Evolutionary conservation across 2,113 vertebrate genomes (phyloP).

Genomic region (Oryctolagus cuniculus): DNA sequence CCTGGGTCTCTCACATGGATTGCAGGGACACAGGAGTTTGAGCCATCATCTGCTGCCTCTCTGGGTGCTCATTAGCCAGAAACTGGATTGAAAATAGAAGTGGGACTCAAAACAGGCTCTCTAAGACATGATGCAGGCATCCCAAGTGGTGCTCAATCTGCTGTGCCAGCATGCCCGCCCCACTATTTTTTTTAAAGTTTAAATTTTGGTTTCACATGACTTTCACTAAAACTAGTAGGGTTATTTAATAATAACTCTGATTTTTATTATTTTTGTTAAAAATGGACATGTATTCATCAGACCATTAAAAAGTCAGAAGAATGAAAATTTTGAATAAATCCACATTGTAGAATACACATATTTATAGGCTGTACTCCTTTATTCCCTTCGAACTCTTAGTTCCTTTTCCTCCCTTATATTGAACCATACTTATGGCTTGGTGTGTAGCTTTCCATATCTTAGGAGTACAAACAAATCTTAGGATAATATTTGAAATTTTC

Average conservation of each 20-base stretch:
- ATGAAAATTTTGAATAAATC: not conserved
- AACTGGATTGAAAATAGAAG: no score
- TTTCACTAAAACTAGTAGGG: not conserved
- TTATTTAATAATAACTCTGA: not conserved
- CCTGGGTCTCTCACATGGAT: no score
- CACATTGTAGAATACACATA: not conserved
- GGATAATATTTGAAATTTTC: slow-evolving; percentile 19
- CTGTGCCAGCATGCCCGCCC: no score
- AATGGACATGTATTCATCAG: not conserved
- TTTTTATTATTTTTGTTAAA: slow-evolving; percentile 12
- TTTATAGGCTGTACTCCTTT: not conserved
- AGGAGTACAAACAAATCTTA: not conserved
- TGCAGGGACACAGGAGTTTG: no score
- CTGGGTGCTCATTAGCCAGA: no score
- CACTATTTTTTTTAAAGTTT: not conserved
- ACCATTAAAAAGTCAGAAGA: slow-evolving; percentile 22
- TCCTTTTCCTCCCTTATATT: not conserved
- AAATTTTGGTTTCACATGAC: slow-evolving; percentile 7
- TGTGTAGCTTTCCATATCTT: slow-evolving; percentile 31
- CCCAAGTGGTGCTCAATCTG: no score
- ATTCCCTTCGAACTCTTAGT: not conserved
- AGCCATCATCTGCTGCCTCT: no score
- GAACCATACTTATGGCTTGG: not conserved
- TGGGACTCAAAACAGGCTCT: no score
- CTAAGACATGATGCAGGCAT: no score